These are phyloP conservation scores for Drepana falcataria DNA, from an alignment of 2,888 invertebrate genomes.

Conservation along the genomic window DNA sequence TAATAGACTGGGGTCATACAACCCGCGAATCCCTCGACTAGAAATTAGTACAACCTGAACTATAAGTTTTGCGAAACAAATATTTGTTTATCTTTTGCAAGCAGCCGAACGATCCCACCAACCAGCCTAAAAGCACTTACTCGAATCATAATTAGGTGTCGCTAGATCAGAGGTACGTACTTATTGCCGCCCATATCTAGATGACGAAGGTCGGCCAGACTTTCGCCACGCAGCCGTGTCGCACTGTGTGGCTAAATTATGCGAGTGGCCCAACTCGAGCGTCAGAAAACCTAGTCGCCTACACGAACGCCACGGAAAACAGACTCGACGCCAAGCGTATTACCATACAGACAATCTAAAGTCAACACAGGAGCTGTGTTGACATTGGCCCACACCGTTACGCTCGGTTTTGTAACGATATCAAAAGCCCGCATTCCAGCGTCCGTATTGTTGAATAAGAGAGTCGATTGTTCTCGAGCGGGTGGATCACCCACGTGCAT, in stretches of 20 bases:
- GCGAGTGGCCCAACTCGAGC: constrained; percentile 55
- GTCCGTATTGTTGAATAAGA: constrained; percentile 53
- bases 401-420: constrained; percentile 68
- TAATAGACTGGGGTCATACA: too few species aligned
- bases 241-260: constrained; percentile 46
- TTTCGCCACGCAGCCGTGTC: constrained; percentile 58
- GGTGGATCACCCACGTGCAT: constrained; percentile 46
- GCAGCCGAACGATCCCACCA: constrained; percentile 18
- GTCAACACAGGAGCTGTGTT: constrained; percentile 59
- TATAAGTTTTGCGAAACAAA: too few species aligned
- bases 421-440: constrained; percentile 68
- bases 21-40: too few species aligned
- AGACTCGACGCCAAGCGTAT: constrained; percentile 43
- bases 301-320: constrained; percentile 42
- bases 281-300: constrained; percentile 69
- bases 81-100: too few species aligned
- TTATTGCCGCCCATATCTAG: constrained; percentile 67
- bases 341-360: constrained; percentile 60
- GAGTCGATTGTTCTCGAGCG: constrained; percentile 61
- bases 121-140: constrained; percentile 26
- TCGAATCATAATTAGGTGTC: constrained; percentile 56
- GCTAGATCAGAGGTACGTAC: constrained; percentile 51
- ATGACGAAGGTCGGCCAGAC: constrained; percentile 71
- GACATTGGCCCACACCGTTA: constrained; percentile 73
- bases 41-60: too few species aligned